These are phyloP conservation scores for Agrochola lota DNA, from an alignment of 2,888 invertebrate species.

Conservation along the genomic window DNA sequence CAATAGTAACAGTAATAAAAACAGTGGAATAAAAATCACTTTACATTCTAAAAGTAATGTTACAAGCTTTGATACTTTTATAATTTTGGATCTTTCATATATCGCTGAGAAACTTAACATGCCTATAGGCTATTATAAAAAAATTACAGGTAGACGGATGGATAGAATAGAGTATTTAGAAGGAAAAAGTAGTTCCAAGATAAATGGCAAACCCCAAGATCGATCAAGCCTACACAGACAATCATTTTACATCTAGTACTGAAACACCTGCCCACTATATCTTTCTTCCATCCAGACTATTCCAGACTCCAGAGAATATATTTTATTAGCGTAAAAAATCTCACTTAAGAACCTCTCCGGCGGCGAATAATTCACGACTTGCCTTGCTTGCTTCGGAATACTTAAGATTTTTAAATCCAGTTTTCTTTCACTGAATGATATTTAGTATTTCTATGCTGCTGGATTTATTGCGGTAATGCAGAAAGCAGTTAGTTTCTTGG, in stretches of 20 bases:
- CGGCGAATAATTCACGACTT: slow-evolving; percentile 46
- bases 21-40: not conserved
- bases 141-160: not conserved
- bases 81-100: not conserved
- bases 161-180: not conserved
- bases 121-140: too few species aligned
- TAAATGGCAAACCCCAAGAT: slow-evolving; percentile 11
- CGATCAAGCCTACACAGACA: slow-evolving; percentile 28
- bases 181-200: slow-evolving; percentile 15
- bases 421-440: slow-evolving; percentile 45
- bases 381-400: slow-evolving; percentile 25
- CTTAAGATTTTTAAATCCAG: slow-evolving; percentile 56
- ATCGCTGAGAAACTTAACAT: not conserved
- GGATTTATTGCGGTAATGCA: not conserved
- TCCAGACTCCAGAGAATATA: slow-evolving; percentile 35
- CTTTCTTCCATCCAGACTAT: slow-evolving; percentile 28
- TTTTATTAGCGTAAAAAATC: slow-evolving; percentile 56
- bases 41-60: not conserved
- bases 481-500: slow-evolving; percentile 21
- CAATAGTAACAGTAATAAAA: not conserved
- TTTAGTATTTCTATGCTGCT: slow-evolving; percentile 44
- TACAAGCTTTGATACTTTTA: not conserved
- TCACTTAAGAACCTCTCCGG: slow-evolving; percentile 21
- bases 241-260: slow-evolving; percentile 16
- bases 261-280: slow-evolving; percentile 47